phyloP scores from a whole-genome alignment of 2,797 vertebrate species.

The Eulemur coronatus region DNA sequence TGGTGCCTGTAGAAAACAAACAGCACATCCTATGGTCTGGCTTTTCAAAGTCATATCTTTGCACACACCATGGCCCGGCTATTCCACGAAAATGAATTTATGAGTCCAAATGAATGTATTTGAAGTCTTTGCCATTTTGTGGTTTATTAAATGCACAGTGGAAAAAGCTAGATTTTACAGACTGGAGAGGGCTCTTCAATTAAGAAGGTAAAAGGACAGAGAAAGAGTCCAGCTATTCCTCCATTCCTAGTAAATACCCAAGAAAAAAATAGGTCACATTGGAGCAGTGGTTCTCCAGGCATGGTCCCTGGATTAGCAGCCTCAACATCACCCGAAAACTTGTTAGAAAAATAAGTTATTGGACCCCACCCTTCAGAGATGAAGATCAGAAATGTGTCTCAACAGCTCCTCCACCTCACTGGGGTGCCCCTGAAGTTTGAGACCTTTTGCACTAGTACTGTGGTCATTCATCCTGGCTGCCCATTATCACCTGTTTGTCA shows the following conservation, averaged over 20 bases:
- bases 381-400: neutral
- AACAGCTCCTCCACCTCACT: neutral
- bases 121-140: neutral
- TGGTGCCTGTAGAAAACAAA: neutral
- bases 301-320: too few relatives aligned
- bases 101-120: neutral
- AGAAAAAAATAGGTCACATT: neutral
- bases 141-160: conserved; percentile 37
- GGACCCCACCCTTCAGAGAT: neutral
- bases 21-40: neutral
- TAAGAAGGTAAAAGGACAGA: neutral
- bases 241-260: neutral
- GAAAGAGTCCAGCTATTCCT: neutral
- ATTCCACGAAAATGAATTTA: neutral
- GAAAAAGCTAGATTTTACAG: neutral
- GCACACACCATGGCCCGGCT: neutral
- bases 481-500: neutral
- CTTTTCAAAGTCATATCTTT: conserved; percentile 42
- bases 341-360: neutral
- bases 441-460: neutral
- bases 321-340: neutral
- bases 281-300: neutral
- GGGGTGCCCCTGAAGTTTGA: neutral
- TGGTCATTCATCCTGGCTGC: neutral
- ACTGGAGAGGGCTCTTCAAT: conserved; percentile 26